Evolutionary conservation across 2,113 vertebrate genomes (phyloP), one percentile per base, ranked within the genome.

Genomic region (Calyptomena viridis): DNA sequence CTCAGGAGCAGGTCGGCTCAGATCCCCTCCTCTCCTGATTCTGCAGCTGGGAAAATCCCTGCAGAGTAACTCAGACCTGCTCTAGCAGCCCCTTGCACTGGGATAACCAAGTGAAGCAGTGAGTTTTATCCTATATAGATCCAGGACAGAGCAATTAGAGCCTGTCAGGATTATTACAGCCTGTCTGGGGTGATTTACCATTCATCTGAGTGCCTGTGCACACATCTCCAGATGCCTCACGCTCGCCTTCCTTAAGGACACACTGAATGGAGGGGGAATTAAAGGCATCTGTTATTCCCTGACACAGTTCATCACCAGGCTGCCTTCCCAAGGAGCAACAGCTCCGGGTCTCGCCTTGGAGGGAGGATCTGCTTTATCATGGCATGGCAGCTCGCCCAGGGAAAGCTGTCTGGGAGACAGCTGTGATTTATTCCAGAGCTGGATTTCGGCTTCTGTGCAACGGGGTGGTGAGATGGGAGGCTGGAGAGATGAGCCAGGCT

Each of bases 381-480:
- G 31, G 37, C 5, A 5, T 27, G 59, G 77, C 90, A 87, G 87
- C 80, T 91, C 0, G 2, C 67, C 62, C 14, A 3, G 72, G 67
- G 56, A 80, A 84, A 53, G 62, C 53, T 4, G 12, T 22, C 50
- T 44, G 5, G 8, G 80, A 68, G 67, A 35, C 39, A 39, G 77
- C 79, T 52, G 79, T 30, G 83, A 73, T 88, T 69, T 35, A 46
- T 73, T 68, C 63, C 0, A 0, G 39, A 81, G 87, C 68, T 0
- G 1, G 33, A 59, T 69, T 79, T 63, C 35, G 47, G 86, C 62
- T 79, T 49, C 91, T 73, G 58, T 44, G 75, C 66, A 7, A 11
- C 0, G 5, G 28, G 11, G 8, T 0, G 9, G 62, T 1, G 63
- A 84, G 78, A 35, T 0, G 4, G n/a, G 33, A 53, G 56, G 30